Base-by-base conservation (phyloP, 2,113 vertebrate genomes). In the Protobothrops mucrosquamatus region DNA sequence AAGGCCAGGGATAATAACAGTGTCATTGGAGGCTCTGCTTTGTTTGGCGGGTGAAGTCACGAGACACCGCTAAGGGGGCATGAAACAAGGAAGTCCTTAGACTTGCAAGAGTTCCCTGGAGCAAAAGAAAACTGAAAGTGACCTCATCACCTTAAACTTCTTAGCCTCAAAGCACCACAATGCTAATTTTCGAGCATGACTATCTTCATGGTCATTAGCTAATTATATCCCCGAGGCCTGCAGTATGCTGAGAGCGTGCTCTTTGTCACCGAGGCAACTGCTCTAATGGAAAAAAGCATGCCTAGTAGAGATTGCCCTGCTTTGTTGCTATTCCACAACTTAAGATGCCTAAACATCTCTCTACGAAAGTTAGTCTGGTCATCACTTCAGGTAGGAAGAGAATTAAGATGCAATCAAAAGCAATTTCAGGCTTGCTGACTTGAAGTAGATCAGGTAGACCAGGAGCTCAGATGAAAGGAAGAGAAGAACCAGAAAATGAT, bases 151-250 rank as follows among this genome's bases (percentile, higher is more conserved):
- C 56, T 4, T 0, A 81, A 81, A 39, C 69, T 81, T 39, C 69
- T 34, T 81, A 81, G 69, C 69, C 69, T 81, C 34, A 81, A 81
- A 81, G 34, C 2, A 12, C 88, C 57, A 22, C 22, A 24, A 54
- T 46, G 43, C 59, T 56, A 81, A 55, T 55, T 43, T 74, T 74
- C n/a, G 2, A 90, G 81, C n/a, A 3, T 23, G 22, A n/a, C 0
- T 0, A 86, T 57, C 3, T 1, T n/a, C 0, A 0, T 0, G 0
- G 4, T 59, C 34, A 90, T 39, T 91, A 61, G 69, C 46, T 56
- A 6, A 0, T 15, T 2, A 8, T 39, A 24, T 61, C 87, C 64
- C 10, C 0, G 0, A 23, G 15, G 22, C 3, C 0, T 1, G 14
- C 26, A 69, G n/a, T 3, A 15, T 7, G 29, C 52, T 29, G 29